Base-by-base conservation (phyloP, 2,888 invertebrate genomes). In the Hybos culiciformis region DNA sequence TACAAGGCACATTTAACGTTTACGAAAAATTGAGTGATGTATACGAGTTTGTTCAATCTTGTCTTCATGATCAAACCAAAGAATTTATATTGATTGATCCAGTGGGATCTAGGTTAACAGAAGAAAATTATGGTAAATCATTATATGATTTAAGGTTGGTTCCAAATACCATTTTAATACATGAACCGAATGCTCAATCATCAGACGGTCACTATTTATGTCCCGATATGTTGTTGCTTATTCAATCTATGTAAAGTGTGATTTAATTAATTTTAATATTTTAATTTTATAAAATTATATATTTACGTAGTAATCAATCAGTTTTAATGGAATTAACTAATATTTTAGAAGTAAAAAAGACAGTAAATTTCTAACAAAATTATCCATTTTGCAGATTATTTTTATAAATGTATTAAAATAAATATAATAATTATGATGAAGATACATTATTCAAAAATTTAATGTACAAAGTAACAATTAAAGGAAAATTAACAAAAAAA, bases 1-100 rank as follows among this genome's bases (percentile, higher is more conserved):
- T 73, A 12, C 70, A 92, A 80, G 92, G 91, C 8, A 92, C 91
- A 4, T 93, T 93, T 63, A 79, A 80, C 39, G 83, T 90, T 0
- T 78, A 80, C 58, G 92, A 92, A 59, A 82, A 79, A 49, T 73
- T 83, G 50, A 62, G 66, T 1, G 77, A 79, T 48, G 72, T 92
- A n/a, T 69, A 78, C 49, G 79, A 82, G 46, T 92, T 88, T 62
- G 79, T 92, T 1, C 72, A 74, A 57, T 86, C 88, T 49, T 79
- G 82, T 59, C 63, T 93, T 24, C 73, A 76, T 49, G 74, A 77
- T 46, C 71, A 74, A 54, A 73, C 75, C 12, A 66, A 78, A 42
- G 80, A 83, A 0, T 91, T 88, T 63, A 56, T 70, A 5, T 68
- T 91, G n/a, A 71, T 72, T 43, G 71, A 75, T 0, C 76, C 81